A percentile compares a stretch with the other conserved stretches of the same genome.
phyloP scores from a whole-genome alignment of 2,113 vertebrate genomes.

The Micronycteris hirsuta region DNA sequence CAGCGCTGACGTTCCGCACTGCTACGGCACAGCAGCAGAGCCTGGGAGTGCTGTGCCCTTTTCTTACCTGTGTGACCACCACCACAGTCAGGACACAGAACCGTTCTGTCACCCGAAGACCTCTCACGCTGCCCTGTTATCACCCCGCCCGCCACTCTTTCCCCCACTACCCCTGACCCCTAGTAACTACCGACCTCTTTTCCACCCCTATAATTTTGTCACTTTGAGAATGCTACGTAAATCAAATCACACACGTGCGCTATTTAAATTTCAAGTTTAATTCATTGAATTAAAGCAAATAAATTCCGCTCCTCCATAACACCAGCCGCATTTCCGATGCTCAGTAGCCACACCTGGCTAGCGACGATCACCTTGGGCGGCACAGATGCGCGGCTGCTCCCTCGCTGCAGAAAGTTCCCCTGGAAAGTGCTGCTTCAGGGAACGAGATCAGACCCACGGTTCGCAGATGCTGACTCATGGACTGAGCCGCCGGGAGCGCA shows the following conservation, averaged over 20 bases:
- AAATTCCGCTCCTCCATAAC: background rate
- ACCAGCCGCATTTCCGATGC: background rate
- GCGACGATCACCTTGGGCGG: rapidly evolving
- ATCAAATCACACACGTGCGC: background rate
- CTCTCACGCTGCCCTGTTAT: background rate
- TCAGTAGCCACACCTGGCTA: background rate
- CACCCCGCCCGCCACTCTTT: background rate
- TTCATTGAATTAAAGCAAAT: background rate
- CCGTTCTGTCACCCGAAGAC: background rate
- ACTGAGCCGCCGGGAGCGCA: background rate
- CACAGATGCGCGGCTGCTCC: rapidly evolving
- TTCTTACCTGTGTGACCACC: background rate
- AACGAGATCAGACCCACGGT: background rate
- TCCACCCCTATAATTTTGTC: background rate
- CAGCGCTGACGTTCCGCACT: background rate
- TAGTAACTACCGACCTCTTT: background rate
- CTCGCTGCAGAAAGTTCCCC: background rate
- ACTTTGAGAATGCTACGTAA: background rate
- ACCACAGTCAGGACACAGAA: background rate
- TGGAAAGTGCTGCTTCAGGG: background rate
- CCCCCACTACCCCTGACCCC: background rate
- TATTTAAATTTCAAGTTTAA: background rate
- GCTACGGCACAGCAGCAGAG: background rate
- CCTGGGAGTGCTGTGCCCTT: background rate
- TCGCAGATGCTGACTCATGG: background rate